phyloP scores from a whole-genome alignment of 1,140 invertebrate species.

The Procambarus clarkii region DNA sequence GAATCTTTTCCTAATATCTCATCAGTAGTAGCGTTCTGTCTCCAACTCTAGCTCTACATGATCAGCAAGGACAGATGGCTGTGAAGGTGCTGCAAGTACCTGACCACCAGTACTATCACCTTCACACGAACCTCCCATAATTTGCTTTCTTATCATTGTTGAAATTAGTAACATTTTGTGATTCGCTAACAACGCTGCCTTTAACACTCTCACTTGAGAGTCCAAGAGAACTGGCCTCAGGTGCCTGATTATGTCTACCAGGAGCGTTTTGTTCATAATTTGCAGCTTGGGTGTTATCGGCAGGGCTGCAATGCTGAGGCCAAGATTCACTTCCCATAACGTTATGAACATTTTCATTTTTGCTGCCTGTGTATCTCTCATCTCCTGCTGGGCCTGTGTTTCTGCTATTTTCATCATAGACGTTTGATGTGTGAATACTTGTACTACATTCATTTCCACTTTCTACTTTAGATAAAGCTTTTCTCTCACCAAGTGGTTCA shows the following conservation, averaged over 20 bases:
- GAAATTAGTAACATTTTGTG: neutral
- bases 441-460: neutral
- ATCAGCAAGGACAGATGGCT: neutral
- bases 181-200: neutral
- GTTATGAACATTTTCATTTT: neutral
- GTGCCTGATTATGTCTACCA: neutral
- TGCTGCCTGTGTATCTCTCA: neutral
- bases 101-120: neutral
- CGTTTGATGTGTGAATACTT: neutral
- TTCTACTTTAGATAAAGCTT: neutral
- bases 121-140: neutral
- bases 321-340: neutral
- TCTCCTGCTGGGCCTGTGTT: neutral
- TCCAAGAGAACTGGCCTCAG: neutral
- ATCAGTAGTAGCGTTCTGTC: conserved; percentile 52
- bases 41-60: conserved; percentile 9
- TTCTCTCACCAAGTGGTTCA: neutral
- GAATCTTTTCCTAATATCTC: conserved; percentile 35
- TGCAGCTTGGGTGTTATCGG: neutral
- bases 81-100: neutral
- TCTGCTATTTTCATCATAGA: neutral
- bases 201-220: neutral
- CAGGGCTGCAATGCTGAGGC: neutral
- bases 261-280: neutral
- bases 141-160: neutral